Evolutionary conservation across 2,113 vertebrate genomes (phyloP).

Genomic region (Mastomys natalensis): DNA sequence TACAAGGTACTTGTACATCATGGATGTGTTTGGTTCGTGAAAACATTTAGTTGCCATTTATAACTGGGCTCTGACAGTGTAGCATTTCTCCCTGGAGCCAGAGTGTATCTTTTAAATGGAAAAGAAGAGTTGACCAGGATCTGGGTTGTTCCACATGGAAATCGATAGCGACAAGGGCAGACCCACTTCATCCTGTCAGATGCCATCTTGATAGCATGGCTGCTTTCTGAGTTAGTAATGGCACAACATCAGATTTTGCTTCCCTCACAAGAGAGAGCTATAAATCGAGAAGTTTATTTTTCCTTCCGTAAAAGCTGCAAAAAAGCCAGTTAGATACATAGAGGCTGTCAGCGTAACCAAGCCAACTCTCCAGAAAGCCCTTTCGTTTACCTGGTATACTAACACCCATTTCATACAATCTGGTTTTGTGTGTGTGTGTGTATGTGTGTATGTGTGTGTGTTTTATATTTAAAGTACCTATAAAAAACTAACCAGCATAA

Average conservation of each 20-base stretch:
- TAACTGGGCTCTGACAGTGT: not conserved
- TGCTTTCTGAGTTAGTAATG: not conserved
- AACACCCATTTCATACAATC: conserved; percentile 14
- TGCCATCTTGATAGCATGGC: not conserved
- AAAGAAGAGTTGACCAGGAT: not conserved
- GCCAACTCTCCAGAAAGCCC: conserved; percentile 30
- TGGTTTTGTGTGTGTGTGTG: not conserved
- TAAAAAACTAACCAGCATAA: not conserved
- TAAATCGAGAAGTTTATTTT: conserved; percentile 71
- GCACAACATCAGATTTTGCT: conserved; percentile 39
- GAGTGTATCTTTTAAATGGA: conserved; percentile 18
- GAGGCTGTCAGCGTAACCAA: not conserved
- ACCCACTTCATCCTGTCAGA: conserved; percentile 32
- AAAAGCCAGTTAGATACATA: conserved; percentile 40
- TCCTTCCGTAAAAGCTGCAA: conserved; percentile 65
- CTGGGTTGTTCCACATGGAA: conserved; percentile 31
- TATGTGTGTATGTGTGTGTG: not conserved
- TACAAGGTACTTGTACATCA: not conserved
- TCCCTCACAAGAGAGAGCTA: conserved; percentile 13
- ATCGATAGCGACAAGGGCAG: not conserved
- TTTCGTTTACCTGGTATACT: not conserved
- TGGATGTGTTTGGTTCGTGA: not conserved
- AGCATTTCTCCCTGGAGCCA: conserved; percentile 52
- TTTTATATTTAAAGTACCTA: not conserved
- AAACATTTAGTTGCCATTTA: not conserved